Conservation (phyloP, 2,113 vertebrate genomes). For the Corythoichthys intestinalis region DNA sequence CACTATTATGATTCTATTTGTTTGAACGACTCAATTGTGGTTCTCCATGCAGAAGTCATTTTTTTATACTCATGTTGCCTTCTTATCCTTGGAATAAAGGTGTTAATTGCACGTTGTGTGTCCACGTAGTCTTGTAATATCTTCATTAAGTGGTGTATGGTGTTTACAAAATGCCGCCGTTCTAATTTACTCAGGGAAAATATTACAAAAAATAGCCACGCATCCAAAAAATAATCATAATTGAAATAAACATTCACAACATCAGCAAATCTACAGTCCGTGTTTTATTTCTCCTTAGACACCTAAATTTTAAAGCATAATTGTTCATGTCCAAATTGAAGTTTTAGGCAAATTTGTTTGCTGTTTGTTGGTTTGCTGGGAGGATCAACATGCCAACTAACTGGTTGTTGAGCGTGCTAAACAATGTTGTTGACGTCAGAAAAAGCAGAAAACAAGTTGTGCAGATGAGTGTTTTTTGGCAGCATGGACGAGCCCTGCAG, state of each 20-base stretch:
- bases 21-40: constrained; percentile 63
- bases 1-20: constrained; percentile 71
- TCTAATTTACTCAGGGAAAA: not conserved
- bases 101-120: constrained; percentile 62
- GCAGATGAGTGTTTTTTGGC: constrained; percentile 28
- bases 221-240: not conserved
- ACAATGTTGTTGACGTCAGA: not conserved
- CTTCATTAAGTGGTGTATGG: not conserved
- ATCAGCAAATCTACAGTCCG: not conserved
- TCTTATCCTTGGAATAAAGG: constrained; percentile 75
- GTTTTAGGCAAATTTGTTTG: not conserved
- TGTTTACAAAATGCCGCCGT: not conserved
- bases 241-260: not conserved
- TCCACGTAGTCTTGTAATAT: constrained; percentile 25
- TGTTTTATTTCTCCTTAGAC: not conserved
- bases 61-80: constrained; percentile 73
- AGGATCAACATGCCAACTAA: not conserved
- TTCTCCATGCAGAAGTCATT: constrained; percentile 52
- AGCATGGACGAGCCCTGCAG: constrained; percentile 69
- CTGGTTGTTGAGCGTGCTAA: not conserved
- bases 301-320: not conserved
- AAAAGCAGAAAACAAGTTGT: not conserved
- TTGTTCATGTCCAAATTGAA: not conserved
- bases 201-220: not conserved
- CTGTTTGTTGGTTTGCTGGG: not conserved